These are phyloP conservation scores for Sminthopsis crassicaudata DNA, from an alignment of 2,113 vertebrate species.

Conservation along the genomic window DNA sequence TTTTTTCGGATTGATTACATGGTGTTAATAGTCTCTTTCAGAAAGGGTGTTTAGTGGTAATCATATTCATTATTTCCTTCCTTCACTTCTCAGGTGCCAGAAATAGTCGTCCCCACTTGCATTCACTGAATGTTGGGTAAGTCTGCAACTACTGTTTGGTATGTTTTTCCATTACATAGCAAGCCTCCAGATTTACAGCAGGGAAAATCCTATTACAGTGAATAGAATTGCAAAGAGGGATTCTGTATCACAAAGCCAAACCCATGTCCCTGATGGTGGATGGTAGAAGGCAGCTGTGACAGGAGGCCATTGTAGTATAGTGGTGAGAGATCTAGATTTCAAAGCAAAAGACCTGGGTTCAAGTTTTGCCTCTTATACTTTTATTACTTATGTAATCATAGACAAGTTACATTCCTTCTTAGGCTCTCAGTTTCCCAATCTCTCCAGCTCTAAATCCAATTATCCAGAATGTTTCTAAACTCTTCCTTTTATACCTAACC, in stretches of 20 bases:
- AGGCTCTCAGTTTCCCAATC: not conserved
- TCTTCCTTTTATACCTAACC: not conserved
- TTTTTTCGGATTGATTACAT: conserved; percentile 69
- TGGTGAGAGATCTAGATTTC: not conserved
- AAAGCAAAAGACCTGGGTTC: not conserved
- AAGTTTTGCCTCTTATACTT: not conserved
- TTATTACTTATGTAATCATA: not conserved
- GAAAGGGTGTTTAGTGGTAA: conserved; percentile 19
- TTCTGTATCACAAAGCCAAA: conserved; percentile 1
- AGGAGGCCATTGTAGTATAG: not conserved
- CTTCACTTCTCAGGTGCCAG: conserved; percentile 28
- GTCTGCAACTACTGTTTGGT: not conserved
- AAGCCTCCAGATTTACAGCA: conserved; percentile 32
- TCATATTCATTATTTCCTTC: conserved; percentile 50
- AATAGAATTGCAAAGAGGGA: not conserved
- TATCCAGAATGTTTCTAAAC: not conserved
- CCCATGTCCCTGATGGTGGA: not conserved
- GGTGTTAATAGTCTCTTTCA: conserved; percentile 70
- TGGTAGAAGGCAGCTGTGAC: not conserved
- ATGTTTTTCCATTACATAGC: not conserved
- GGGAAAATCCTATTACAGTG: conserved; percentile 21
- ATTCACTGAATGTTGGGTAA: not conserved
- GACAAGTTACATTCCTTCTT: not conserved
- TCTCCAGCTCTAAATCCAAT: not conserved
- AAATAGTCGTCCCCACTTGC: conserved; percentile 9